Evolutionary conservation across 2,113 vertebrate species (phyloP).

Genomic region (Boleophthalmus pectinirostris): DNA sequence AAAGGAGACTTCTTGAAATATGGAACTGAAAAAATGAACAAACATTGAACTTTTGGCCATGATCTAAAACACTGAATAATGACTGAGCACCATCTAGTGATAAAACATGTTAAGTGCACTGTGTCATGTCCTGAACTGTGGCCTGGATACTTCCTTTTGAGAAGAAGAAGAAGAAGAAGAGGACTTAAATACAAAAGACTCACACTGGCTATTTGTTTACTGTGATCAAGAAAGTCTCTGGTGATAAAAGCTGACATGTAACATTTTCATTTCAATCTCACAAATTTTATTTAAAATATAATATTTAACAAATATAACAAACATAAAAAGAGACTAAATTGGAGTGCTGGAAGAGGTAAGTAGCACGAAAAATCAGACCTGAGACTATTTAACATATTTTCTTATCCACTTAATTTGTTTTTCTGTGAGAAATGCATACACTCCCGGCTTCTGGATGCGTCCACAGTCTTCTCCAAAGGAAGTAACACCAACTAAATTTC

Average conservation of each 20-base stretch:
- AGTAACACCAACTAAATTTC: conserved; percentile 52
- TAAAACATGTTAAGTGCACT: neutral
- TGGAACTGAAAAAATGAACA: too few species aligned
- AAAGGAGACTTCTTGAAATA: too few species aligned
- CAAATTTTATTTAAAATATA: neutral
- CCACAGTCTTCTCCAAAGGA: conserved; percentile 56
- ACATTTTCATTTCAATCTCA: neutral
- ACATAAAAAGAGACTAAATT: neutral
- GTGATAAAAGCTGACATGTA: too few species aligned
- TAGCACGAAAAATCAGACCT: conserved; percentile 3
- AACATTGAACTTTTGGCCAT: too few species aligned
- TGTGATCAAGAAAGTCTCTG: too few species aligned
- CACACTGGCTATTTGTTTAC: too few species aligned
- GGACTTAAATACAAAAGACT: neutral
- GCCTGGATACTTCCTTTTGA: too few species aligned
- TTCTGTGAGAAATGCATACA: conserved; percentile 59
- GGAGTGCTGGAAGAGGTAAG: neutral
- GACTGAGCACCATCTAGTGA: neutral
- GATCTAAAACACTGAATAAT: neutral
- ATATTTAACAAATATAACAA: neutral
- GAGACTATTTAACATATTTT: conserved; percentile 17
- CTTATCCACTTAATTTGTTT: conserved; percentile 62
- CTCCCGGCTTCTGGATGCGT: conserved; percentile 39
- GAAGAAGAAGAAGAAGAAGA: too few species aligned
- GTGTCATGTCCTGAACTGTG: too few species aligned